Percentiles rank a stretch among this genome's conserved stretches.
Evolutionary conservation across 2,113 vertebrate genomes (phyloP).

Genomic region (Vimba vimba): DNA sequence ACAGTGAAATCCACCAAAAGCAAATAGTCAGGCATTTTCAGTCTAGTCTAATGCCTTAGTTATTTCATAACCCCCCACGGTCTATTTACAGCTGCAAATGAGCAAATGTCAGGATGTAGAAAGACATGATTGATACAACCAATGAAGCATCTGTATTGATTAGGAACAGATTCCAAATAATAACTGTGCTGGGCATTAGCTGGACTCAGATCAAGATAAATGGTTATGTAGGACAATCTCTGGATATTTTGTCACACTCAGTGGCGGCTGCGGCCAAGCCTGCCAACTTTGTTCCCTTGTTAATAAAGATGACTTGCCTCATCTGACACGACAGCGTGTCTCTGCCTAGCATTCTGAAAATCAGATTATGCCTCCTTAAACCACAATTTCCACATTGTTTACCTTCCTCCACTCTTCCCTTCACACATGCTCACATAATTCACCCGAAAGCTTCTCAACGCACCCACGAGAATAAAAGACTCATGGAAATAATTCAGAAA

Average conservation of each 20-base stretch:
- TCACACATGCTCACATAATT: conserved; percentile 52
- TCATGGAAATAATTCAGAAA: background rate
- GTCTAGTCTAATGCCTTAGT: background rate
- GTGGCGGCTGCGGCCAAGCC: conserved; percentile 33
- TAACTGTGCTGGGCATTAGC: conserved; percentile 53
- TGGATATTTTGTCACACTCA: conserved; percentile 38
- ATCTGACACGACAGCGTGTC: conserved; percentile 44
- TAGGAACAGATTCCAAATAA: conserved; percentile 53
- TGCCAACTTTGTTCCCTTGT: conserved; percentile 47
- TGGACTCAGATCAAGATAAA: conserved; percentile 49
- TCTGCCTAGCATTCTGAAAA: conserved; percentile 52
- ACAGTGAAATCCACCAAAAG: background rate
- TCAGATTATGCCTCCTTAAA: conserved; percentile 60
- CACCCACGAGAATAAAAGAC: conserved; percentile 18
- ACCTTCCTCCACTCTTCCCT: conserved; percentile 53
- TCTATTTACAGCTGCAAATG: conserved; percentile 48
- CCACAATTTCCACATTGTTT: conserved; percentile 57
- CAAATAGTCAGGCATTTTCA: background rate
- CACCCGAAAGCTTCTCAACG: conserved; percentile 21
- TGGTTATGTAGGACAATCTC: conserved; percentile 59
- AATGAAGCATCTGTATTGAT: conserved; percentile 57
- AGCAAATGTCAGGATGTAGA: conserved; percentile 46
- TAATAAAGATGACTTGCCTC: conserved; percentile 59
- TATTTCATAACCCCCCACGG: conserved; percentile 11
- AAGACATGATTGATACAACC: conserved; percentile 53